These are phyloP conservation scores for Drosophila kepulauana DNA, from an alignment of 1,140 invertebrate genomes.

Conservation along the genomic window DNA sequence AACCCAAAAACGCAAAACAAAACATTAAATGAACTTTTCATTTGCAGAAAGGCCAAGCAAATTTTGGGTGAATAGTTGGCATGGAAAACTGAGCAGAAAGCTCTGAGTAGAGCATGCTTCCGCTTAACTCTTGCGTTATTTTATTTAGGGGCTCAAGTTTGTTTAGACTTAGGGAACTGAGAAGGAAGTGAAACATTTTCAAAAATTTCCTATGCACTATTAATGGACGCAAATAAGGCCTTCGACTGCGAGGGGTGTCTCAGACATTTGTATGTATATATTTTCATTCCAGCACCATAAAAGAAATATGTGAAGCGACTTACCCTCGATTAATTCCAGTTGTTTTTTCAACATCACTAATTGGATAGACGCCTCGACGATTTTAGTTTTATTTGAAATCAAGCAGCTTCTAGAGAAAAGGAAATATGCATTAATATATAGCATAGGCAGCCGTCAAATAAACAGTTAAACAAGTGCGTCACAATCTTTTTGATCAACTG, in stretches of 20 bases:
- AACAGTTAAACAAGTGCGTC: neutral
- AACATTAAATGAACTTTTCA: slow-evolving; percentile 56
- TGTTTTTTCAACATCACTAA: slow-evolving; percentile 7
- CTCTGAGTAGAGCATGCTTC: slow-evolving; percentile 1
- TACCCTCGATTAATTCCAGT: slow-evolving; percentile 2
- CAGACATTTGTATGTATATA: neutral
- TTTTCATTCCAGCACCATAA: neutral
- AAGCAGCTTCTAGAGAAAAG: neutral
- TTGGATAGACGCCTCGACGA: neutral
- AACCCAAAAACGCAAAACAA: slow-evolving; percentile 46
- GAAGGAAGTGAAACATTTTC: slow-evolving; percentile 15
- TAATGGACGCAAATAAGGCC: slow-evolving; percentile 37
- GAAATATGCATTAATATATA: neutral
- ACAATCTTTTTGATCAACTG: neutral
- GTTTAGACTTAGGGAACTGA: slow-evolving; percentile 21
- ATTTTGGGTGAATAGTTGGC: slow-evolving; percentile 5
- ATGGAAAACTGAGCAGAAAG: no score
- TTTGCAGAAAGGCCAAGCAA: slow-evolving; percentile 24
- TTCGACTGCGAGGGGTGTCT: neutral
- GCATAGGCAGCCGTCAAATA: no score
- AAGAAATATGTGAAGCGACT: no score
- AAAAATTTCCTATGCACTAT: slow-evolving; percentile 55
- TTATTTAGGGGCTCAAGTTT: slow-evolving; percentile 50
- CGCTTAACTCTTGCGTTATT: slow-evolving; percentile 45
- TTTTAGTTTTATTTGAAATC: neutral